These are phyloP conservation scores for Benthosema pterotum DNA, from an alignment of 2,797 vertebrate species.

Conservation along the genomic window DNA sequence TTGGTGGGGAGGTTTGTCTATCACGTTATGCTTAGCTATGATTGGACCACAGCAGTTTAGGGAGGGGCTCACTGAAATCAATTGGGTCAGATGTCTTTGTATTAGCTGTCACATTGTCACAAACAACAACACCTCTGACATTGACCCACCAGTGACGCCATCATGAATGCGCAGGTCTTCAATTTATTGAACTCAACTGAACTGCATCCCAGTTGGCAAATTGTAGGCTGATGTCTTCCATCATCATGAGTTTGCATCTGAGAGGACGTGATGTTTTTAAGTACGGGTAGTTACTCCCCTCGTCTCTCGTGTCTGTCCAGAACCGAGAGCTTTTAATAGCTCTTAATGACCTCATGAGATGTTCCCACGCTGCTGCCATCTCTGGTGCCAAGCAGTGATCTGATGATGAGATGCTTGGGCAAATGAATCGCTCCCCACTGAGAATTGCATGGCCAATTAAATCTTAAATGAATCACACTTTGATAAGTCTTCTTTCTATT, in stretches of 20 bases:
- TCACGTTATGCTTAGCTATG: too few species aligned
- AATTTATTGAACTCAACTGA: too few species aligned
- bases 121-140: not conserved
- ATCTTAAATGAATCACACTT: not conserved
- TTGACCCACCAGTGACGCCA: too few species aligned
- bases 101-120: too few species aligned
- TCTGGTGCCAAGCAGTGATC: constrained; percentile 18
- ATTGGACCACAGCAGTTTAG: too few species aligned
- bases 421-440: not conserved
- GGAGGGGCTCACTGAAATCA: too few species aligned
- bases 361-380: constrained; percentile 10
- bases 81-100: too few species aligned
- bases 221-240: not conserved
- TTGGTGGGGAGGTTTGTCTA: too few species aligned
- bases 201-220: not conserved
- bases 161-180: not conserved
- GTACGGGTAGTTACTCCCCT: not conserved
- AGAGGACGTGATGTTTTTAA: constrained; percentile 5
- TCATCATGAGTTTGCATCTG: not conserved
- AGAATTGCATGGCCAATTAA: constrained; percentile 6
- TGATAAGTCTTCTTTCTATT: not conserved
- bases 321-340: constrained; percentile 24
- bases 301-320: not conserved
- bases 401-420: constrained; percentile 34
- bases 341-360: constrained; percentile 14